Evolutionary conservation across 2,888 invertebrate genomes (phyloP), one percentile per base, ranked within the genome.

Genomic region (Dryomyza anilis): DNA sequence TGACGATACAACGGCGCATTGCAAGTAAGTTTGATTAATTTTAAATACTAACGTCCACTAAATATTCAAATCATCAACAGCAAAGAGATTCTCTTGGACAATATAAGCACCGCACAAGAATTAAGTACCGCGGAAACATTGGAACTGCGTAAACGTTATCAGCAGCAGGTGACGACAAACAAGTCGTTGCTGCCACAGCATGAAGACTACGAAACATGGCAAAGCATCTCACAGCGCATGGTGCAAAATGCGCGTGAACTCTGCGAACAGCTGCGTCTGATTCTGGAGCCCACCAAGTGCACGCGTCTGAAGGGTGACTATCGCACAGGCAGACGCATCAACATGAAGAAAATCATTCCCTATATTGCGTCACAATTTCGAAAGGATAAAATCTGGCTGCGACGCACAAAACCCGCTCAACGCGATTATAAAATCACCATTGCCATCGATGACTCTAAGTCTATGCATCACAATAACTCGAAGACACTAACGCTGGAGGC

Each of bases 321-420:
- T 83, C 88, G 97, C 59, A 98, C 96, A 0, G 99, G 99, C 0
- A 92, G 96, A 67, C 88, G 99, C 7, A 92, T 99, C 59, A 99
- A 99, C 84, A 99, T 99, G 98, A 89, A 98, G 52, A 95, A 83
- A 73, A 93, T 99, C 62, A 97, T 99, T 78, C 95, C 98, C 0
- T 99, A 99, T 85, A 96, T 99, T 72, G 99, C 99, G 19, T 98
- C 98, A 67, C 94, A 98, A 83, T 99, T 98, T 85, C 89, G 98
- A 50, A 99, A 99, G 82, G 98, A 99, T 81, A 97, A 98, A 82
- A 99, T 99, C 77, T 99, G 99, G 99, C 80, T 99, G 76, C 86
- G 98, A 14, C 86, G 99, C 62, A 98, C 96, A 0, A 96, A 96
- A 81, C 96, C 97, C 0, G 95, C 95, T 1, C 95, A 96, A 78